Base-by-base conservation (phyloP, 2,113 vertebrate genomes). In the Tragulus kanchil region DNA sequence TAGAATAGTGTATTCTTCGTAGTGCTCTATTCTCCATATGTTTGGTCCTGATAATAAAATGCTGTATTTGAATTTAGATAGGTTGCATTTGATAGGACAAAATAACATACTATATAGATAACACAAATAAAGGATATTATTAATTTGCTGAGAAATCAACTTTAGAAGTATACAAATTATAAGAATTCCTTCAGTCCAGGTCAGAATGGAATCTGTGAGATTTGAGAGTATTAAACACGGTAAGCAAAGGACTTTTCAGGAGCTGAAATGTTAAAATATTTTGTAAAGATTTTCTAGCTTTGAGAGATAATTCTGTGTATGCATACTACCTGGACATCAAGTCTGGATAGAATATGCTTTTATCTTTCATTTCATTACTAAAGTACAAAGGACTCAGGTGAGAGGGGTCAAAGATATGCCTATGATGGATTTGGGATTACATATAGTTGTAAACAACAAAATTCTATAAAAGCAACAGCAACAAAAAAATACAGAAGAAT, bases 1-100 rank as follows among this genome's bases (percentile, higher is more conserved):
- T 25, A 73, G 52, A 95, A 52, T 65, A 79, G 16, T 42, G 67
- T 58, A 69, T 89, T 92, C 15, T 65, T 6, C 48, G 8, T 0
- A 64, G 4, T 85, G 26, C 89, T 94, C 56, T 89, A 7, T n/a
- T 62, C 52, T 59, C 73, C 28, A 1, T 62, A 42, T 92, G 8
- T 89, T 92, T 77, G 73, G 25, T 42, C 6, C 58, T 85, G 45
- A 65, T 85, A 90, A 48, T 87, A 28, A 82, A 90, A 54, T 90
- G 48, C 21, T 59, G 16, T 10, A 36, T 77, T 73, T 95, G 36
- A 71, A 75, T 78, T 94, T 75, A 58, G 65, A 26, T 86, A 67
- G 31, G 8, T 92, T 81, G 31, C 42, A 65, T 42, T 65, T 89
- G n/a, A 61, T 77, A 78, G n/a, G 14, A 56, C 23, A 90, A 59